phyloP scores from a whole-genome alignment of 2,797 vertebrate genomes.

The Rhinichthys osculus region DNA sequence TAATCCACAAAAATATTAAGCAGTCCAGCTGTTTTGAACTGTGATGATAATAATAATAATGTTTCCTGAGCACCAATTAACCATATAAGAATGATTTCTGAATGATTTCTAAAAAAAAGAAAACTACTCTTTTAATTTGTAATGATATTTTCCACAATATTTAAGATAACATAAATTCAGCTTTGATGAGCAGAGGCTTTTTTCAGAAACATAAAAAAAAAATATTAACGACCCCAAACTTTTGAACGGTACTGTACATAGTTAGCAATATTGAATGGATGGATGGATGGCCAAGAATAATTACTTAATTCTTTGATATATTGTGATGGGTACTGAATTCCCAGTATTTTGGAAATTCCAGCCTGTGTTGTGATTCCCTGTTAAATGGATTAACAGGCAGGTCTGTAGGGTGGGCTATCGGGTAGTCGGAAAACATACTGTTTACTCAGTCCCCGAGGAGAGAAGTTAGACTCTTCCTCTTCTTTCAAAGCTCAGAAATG shows the following conservation, averaged over 20 bases:
- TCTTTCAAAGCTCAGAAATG: conserved; percentile 39
- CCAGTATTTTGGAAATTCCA: not conserved
- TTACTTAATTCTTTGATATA: not conserved
- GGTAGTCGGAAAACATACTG: conserved; percentile 30
- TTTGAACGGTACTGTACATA: not conserved
- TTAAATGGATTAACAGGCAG: conserved; percentile 55
- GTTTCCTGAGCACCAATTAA: not conserved
- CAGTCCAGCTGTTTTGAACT: not conserved
- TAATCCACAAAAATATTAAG: not conserved
- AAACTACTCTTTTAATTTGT: not conserved
- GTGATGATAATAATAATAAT: not conserved
- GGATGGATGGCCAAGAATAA: not conserved
- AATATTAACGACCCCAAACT: not conserved
- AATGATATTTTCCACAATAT: not conserved
- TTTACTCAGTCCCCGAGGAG: conserved; percentile 38
- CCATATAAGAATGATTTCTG: not conserved
- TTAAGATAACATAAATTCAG: not conserved
- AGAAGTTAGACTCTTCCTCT: not conserved
- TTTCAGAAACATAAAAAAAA: not conserved
- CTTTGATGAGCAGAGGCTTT: not conserved
- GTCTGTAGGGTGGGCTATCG: conserved; percentile 21
- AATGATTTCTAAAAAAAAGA: not conserved
- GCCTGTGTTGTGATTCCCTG: conserved; percentile 7
- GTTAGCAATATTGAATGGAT: no score
- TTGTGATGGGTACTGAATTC: not conserved